Base-by-base conservation (phyloP, 2,888 invertebrate genomes). In the Nemotelus nigrinus region DNA sequence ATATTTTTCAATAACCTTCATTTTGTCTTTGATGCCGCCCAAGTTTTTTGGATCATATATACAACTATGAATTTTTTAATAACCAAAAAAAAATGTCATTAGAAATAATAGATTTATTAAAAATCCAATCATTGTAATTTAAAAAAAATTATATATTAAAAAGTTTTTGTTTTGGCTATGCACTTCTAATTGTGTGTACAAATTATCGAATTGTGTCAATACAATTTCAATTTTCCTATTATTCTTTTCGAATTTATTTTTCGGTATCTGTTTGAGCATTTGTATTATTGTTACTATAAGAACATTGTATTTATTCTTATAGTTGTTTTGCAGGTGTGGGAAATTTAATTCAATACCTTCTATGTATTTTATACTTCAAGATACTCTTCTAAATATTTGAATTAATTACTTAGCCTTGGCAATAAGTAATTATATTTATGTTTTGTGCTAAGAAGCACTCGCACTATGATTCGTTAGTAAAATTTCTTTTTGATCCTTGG, bases 361-460 rank as follows among this genome's bases (percentile, higher is more conserved):
- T 43, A 39, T 25, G 39, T 55, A 57, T 68, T 47, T 25, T 25
- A 25, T 8, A 50, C 8, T 50, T 50, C 5, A 7, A 50, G 8
- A 50, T 50, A 7, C 5, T 50, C 50, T 5, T 50, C 5, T 1
- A 41, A 63, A 50, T 64, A 64, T 75, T 41, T 75, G 63, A 63
- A 64, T 75, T 63, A 25, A 25, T 1, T 25, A 25, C 25, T 75
- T 75, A 47, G 53, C 44, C 6, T 10, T 72, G 41, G 43, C 5
- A 76, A 6, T 76, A 67, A 57, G 44, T 72, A 48, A 71, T 70
- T 77, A 76, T 75, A 45, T 80, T 79, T 77, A 80, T 81, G 79
- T 80, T 80, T 79, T 80, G 79, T 80, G 80, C 80, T 81, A 80
- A 80, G 78, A 78, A 80, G 78, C 81, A 81, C 81, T 80, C 80